Evolutionary conservation across 2,113 vertebrate species (phyloP), one percentile per base, ranked within the genome.

Genomic region (Cheilinus undulatus): DNA sequence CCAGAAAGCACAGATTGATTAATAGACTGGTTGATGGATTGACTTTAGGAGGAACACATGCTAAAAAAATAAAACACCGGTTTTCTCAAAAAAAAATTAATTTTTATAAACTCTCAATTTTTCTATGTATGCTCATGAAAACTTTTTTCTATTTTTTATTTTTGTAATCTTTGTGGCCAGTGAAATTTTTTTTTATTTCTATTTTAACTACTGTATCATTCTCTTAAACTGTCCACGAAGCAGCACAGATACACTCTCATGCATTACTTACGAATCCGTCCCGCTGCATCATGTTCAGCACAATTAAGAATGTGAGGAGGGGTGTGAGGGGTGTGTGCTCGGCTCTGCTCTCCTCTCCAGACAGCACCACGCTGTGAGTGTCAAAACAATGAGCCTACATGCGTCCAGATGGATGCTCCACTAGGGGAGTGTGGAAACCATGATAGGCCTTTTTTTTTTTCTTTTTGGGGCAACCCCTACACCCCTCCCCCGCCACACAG

Each of bases 311-410:
- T 69, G 54, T 48, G 50, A 42, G 40, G 56, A 40, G 60, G 51
- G 34, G 58, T 19, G 24, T 64, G 48, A 26, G 43, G 15, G 3
- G 19, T 45, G 19, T n/a, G 15, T 19, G 7, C 48, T 22, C 19
- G 14, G 24, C 28, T 56, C 58, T 32, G 1, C 26, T 61, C 72
- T 65, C 34, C 56, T 59, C 77, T 86, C 85, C 76, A 91, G 88
- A 91, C 86, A 60, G 84, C 69, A 51, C 65, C 88, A 76, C 46
- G 82, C 90, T 88, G 89, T 32, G 82, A 81, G 46, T 91, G 90
- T 92, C 90, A 92, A 82, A 92, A 88, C 89, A 89, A 86, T 89
- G 80, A 89, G 53, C 63, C 80, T 61, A 60, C 79, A 83, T 73
- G 68, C 8, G 7, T 89, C 78, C 87, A 91, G 88, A 93, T 92